Base-by-base conservation (phyloP, 2,113 vertebrate genomes). In the Dipodomys spectabilis region DNA sequence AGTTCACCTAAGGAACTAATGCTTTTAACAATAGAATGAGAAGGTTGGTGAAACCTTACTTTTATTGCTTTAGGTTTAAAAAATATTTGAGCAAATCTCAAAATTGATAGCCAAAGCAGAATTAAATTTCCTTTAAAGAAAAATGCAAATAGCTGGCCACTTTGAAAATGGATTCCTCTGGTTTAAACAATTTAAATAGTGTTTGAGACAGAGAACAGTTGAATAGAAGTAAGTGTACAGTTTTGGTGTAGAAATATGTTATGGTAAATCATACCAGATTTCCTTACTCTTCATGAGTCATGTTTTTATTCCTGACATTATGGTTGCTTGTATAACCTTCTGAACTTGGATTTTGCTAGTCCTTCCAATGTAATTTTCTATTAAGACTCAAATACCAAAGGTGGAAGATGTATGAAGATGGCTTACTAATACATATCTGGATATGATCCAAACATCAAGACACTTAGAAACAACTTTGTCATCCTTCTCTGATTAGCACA, bases 1-100 rank as follows among this genome's bases (percentile, higher is more conserved):
- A 88, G 57, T 94, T 53, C 65, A 19, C 23, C 68, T 85, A 77
- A 39, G 25, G 7, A 71, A 74, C 30, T 74, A 39, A 62, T 28
- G 5, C 7, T 65, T 82, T 88, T 77, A n/a, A 72, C 45, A 35
- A 4, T 64, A 44, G 27, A 75, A 7, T 71, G 20, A 88, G 49
- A 88, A 78, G 44, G 73, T n/a, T 15, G 62, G 71, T 77, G 67
- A 35, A 57, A 27, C 9, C 25, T 87, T 89, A 57, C 86, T 68
- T 75, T 57, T n/a, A 39, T 69, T 87, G 5, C 64, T 95, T 96
- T 93, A 81, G 8, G 28, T 68, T 73, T 83, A 92, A 32, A 92
- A 92, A 57, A 86, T 62, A 82, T 73, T 74, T 95, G 84, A 90
- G 25, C 44, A 84, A 85, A 69, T 88, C 69, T 82, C 20, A 79